Conservation (phyloP, 2,797 vertebrate species). For the Trichosurus vulpecula region DNA sequence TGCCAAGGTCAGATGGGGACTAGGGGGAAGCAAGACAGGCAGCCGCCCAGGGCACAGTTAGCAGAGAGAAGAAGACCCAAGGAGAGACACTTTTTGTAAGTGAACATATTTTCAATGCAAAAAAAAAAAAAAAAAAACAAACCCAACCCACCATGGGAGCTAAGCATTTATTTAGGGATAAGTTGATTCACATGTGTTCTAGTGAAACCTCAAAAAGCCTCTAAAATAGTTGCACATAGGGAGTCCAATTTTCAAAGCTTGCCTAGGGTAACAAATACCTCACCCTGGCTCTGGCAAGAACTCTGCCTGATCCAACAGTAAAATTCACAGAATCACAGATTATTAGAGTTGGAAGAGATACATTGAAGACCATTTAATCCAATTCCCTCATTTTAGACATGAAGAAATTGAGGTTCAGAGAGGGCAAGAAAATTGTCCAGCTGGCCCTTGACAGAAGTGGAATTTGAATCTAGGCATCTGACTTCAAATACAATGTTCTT, state of each 20-base stretch:
- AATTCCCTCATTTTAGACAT: neutral
- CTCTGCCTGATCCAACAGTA: neutral
- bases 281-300: neutral
- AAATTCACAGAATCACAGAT: neutral
- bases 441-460: neutral
- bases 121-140: no score
- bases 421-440: neutral
- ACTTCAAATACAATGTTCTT: neutral
- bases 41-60: neutral
- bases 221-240: neutral
- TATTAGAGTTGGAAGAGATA: neutral
- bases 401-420: neutral
- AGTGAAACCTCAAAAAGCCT: neutral
- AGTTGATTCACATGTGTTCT: neutral
- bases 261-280: neutral
- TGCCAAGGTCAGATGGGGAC: neutral
- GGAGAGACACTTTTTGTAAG: neutral
- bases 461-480: neutral
- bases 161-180: neutral
- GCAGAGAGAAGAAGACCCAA: neutral
- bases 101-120: neutral
- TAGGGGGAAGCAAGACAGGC: neutral
- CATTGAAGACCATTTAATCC: neutral
- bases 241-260: neutral
- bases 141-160: neutral